phyloP scores from a whole-genome alignment of 2,797 vertebrate genomes.

The Calcarius lapponicus region DNA sequence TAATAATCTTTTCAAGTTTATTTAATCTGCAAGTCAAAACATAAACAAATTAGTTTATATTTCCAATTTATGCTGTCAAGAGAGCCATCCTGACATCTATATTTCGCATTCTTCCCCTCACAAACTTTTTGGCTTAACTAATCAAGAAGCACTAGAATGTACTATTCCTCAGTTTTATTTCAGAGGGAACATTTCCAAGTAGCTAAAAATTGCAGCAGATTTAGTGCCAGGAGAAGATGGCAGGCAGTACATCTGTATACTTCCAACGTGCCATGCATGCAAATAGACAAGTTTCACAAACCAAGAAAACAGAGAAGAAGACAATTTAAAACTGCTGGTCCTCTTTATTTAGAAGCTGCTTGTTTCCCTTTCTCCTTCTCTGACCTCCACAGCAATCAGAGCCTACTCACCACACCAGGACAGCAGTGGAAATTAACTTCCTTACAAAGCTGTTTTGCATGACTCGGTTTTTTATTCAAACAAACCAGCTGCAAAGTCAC shows the following conservation, averaged over 20 bases:
- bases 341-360: background rate
- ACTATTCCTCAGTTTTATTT: background rate
- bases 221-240: background rate
- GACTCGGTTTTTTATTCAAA: background rate
- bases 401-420: background rate
- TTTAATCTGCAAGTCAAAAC: constrained; percentile 84
- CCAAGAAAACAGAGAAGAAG: background rate
- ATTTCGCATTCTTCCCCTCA: background rate
- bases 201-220: background rate
- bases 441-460: background rate
- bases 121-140: background rate
- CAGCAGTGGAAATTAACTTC: background rate
- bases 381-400: background rate
- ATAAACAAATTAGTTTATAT: background rate
- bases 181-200: background rate
- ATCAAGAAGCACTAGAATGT: background rate
- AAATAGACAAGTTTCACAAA: background rate
- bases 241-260: background rate
- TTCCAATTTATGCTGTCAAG: background rate
- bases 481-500: constrained; percentile 28
- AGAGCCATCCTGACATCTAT: background rate
- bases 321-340: background rate
- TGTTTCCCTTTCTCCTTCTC: background rate
- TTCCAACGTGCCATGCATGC: background rate
- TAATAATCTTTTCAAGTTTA: constrained; percentile 86